Conservation (phyloP, 2,888 invertebrate genomes). For the Chloroclysta siterata region DNA sequence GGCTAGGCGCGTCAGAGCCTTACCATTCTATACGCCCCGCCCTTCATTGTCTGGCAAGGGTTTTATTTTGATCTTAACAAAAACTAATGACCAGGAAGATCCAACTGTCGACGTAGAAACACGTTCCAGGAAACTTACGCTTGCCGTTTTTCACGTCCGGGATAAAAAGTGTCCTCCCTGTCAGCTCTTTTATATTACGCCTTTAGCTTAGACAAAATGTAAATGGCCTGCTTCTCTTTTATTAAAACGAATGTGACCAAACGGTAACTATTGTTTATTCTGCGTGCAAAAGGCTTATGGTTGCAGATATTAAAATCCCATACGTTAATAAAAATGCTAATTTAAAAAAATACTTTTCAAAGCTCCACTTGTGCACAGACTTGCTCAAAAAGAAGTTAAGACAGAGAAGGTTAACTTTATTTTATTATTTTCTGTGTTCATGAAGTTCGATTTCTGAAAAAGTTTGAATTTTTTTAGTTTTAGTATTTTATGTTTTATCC, state of each 20-base stretch:
- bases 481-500: too few species aligned
- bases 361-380: too few species aligned
- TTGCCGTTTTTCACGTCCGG: conserved; percentile 38
- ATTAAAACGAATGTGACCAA: conserved; percentile 37
- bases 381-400: not conserved
- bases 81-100: conserved; percentile 42
- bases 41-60: conserved; percentile 1
- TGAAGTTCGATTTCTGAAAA: too few species aligned
- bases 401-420: too few species aligned
- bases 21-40: conserved; percentile 1
- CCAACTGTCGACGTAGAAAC: conserved; percentile 30
- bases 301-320: too few species aligned
- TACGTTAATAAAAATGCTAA: too few species aligned
- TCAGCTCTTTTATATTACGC: conserved; percentile 35
- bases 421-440: too few species aligned
- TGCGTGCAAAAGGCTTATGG: not conserved
- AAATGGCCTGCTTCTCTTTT: conserved; percentile 39
- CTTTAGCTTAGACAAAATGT: conserved; percentile 42
- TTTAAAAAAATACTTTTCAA: too few species aligned
- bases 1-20: not conserved
- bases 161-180: conserved; percentile 38
- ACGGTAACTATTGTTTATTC: conserved; percentile 3
- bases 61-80: conserved; percentile 43
- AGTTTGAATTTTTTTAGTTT: too few species aligned
- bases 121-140: conserved; percentile 36